phyloP scores from a whole-genome alignment of 2,888 invertebrate genomes.

The Argyra leucocephala region DNA sequence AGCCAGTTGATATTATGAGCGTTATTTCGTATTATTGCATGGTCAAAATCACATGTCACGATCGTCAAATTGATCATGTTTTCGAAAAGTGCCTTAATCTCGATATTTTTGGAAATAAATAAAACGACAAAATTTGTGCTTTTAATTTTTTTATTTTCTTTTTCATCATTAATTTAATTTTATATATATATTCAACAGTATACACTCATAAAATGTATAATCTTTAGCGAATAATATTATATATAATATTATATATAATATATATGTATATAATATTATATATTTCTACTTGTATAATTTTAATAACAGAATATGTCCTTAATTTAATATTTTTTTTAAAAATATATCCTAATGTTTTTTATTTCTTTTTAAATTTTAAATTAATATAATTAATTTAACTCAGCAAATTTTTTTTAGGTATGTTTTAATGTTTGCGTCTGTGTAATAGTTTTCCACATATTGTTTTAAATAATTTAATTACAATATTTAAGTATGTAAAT shows the following conservation, averaged over 20 bases:
- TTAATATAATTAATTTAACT: not conserved
- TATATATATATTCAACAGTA: conserved; percentile 13
- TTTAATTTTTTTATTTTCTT: too few relatives aligned
- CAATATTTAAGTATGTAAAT: not conserved
- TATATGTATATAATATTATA: conserved; percentile 3
- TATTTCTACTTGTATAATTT: not conserved
- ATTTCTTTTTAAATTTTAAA: not conserved
- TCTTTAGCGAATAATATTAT: conserved; percentile 10
- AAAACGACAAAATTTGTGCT: too few relatives aligned
- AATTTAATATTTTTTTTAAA: not conserved
- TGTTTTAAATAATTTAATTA: not conserved
- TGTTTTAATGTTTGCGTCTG: not conserved
- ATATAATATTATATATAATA: not conserved
- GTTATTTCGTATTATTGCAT: too few relatives aligned
- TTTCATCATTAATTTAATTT: not conserved
- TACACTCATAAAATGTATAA: conserved; percentile 11
- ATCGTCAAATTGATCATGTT: too few relatives aligned
- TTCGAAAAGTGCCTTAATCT: too few relatives aligned
- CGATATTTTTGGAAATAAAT: too few relatives aligned
- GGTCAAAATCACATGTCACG: too few relatives aligned
- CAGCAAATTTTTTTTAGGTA: not conserved
- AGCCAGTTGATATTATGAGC: too few relatives aligned
- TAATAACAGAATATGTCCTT: not conserved
- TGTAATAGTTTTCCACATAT: not conserved
- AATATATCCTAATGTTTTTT: not conserved